These are phyloP conservation scores for Prunella fulvescens DNA, from an alignment of 2,113 vertebrate species.

Conservation along the genomic window DNA sequence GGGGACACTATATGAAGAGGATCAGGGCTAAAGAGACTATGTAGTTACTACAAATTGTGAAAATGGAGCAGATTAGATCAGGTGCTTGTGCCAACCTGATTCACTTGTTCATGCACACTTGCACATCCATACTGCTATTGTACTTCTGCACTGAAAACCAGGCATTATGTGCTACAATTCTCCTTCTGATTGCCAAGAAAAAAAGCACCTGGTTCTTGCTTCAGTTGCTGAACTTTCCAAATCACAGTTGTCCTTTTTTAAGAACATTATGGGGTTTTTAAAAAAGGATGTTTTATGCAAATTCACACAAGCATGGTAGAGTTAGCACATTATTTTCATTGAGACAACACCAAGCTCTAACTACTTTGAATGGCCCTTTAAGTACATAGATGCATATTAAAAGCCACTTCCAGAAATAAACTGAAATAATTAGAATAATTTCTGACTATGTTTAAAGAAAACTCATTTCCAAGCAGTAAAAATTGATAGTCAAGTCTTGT, in stretches of 20 bases:
- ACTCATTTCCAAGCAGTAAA: conserved; percentile 7
- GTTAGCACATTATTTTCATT: neutral
- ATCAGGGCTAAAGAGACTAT: neutral
- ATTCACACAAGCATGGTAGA: neutral
- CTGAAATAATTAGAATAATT: conserved; percentile 25
- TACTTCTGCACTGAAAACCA: neutral
- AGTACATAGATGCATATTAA: neutral
- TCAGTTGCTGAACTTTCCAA: neutral
- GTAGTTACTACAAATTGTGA: neutral
- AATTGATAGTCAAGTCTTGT: neutral
- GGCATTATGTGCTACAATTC: neutral
- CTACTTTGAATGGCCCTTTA: neutral
- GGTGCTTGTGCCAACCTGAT: neutral
- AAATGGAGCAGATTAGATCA: neutral
- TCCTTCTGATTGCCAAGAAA: neutral
- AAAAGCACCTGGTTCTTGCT: neutral
- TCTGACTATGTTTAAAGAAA: conserved; percentile 10
- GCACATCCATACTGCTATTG: neutral
- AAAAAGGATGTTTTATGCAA: neutral
- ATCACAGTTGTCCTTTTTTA: neutral
- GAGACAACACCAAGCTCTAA: neutral
- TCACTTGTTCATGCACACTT: neutral
- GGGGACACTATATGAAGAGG: neutral
- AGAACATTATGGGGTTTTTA: neutral
- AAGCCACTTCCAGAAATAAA: conserved; percentile 23